Evolutionary conservation across 1,140 invertebrate species (phyloP), one percentile per base, ranked within the genome.

Genomic region (Idris sp.): DNA sequence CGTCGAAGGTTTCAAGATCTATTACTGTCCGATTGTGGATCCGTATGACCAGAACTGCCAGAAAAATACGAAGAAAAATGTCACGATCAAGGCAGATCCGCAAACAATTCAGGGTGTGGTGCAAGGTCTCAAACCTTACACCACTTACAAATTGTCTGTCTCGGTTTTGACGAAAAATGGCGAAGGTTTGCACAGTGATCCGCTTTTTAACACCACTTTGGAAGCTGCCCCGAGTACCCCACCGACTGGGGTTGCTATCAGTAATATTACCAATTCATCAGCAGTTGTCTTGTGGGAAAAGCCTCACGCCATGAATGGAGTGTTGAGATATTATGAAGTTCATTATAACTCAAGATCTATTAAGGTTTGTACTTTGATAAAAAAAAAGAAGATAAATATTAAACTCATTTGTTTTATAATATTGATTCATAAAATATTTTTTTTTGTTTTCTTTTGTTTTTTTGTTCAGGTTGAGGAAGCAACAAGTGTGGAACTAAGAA

Each of bases 61-160:
- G 80, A 84, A 85, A 80, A 86, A 85, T 68, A 67, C 79, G 0
- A 80, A 84, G 44, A 76, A 82, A 10, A 88, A 87, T 19, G 87
- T 83, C 0, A 90, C 88, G 7, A 89, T 91, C 25, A 86, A 85
- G 25, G 85, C 81, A 0, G 83, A 86, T 54, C 72, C 83, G 2
- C 68, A 74, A 3, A 84, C 81, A 5, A 86, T 83, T 19, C 81
- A 82, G 35, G 88, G 83, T 2, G 74, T 80, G 8, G 81, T 89
- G 0, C 68, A 76, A 1, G 83, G 86, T 22, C 83, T 97, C 22
- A 89, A 90, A 53, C 94, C 95, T 2, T 96, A 92, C 79, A 94
- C 92, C 4, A 91, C 92, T 0, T 97, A 97, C 80, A 91, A 89
- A 78, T 86, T 97, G 4, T 89, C 89, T 2, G 89, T 96, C 14